A percentile compares a stretch with the other conserved stretches of the same genome.
Conservation (phyloP, 2,888 invertebrate genomes). For the Drosophila helvetica region DNA sequence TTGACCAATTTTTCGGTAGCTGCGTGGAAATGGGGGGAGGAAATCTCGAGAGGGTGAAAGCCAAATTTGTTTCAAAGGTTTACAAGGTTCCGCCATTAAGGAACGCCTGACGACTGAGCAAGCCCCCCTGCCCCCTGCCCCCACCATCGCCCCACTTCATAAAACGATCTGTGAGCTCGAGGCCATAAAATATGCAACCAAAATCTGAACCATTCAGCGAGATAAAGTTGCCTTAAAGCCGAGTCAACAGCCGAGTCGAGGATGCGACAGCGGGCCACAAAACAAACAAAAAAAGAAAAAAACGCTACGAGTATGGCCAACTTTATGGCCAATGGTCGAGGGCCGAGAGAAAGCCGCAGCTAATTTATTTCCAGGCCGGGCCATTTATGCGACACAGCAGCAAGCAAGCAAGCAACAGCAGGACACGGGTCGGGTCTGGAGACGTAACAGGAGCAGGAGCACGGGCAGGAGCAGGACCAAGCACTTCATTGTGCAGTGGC, state of each 20-base stretch:
- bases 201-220: slow-evolving; percentile 30
- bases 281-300: no score
- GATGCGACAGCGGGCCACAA: slow-evolving; percentile 2
- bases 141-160: background rate
- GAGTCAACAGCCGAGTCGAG: slow-evolving; percentile 12
- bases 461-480: slow-evolving; percentile 16
- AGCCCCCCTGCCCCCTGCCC: no score
- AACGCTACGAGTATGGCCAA: slow-evolving; percentile 15
- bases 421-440: slow-evolving; percentile 11
- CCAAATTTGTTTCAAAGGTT: slow-evolving; percentile 15
- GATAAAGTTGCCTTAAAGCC: slow-evolving; percentile 60
- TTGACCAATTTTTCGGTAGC: slow-evolving; percentile 72
- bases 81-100: background rate
- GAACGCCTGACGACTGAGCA: no score
- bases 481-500: slow-evolving; percentile 77
- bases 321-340: slow-evolving; percentile 65
- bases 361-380: slow-evolving; percentile 74
- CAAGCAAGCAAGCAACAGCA: slow-evolving; percentile 1
- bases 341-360: slow-evolving; percentile 68
- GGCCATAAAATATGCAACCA: slow-evolving; percentile 50
- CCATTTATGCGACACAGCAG: slow-evolving; percentile 69
- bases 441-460: slow-evolving; percentile 2
- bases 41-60: slow-evolving; percentile 8
- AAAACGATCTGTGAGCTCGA: slow-evolving; percentile 15
- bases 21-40: slow-evolving; percentile 18